Conservation (phyloP, 2,797 vertebrate species). For the Phaenicophaeus curvirostris region DNA sequence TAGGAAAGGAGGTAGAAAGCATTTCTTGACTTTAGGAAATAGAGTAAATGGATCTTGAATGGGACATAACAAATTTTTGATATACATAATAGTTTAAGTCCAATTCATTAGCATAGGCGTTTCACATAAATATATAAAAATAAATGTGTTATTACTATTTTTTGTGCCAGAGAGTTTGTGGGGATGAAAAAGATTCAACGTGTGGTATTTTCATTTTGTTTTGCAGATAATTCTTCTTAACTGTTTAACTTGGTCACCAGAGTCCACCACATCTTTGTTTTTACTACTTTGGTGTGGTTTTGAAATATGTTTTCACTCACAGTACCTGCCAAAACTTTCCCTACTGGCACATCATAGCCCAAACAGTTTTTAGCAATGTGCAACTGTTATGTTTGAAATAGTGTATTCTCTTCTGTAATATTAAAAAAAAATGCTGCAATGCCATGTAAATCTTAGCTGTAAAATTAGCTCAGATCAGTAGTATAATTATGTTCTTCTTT, state of each 20-base stretch:
- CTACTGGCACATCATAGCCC: neutral
- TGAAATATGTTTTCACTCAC: neutral
- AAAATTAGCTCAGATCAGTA: neutral
- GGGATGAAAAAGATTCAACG: neutral
- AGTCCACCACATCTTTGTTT: neutral
- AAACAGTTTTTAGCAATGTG: neutral
- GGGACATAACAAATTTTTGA: neutral
- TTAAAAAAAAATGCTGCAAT: neutral
- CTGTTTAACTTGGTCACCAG: neutral
- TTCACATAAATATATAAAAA: neutral
- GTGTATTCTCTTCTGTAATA: neutral
- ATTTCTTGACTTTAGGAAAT: neutral
- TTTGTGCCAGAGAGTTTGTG: neutral
- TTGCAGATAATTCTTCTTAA: neutral
- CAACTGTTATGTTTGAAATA: neutral
- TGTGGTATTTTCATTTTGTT: neutral
- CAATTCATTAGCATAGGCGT: neutral
- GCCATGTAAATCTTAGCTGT: neutral
- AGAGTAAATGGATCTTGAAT: neutral
- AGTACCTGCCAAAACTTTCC: neutral
- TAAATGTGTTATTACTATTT: neutral
- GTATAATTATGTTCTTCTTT: neutral
- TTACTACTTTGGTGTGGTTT: neutral
- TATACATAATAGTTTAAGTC: neutral
- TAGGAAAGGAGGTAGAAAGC: neutral